Base-by-base conservation (phyloP, 92 coral and sea anemone species). In the Phymanthus crucifer region DNA sequence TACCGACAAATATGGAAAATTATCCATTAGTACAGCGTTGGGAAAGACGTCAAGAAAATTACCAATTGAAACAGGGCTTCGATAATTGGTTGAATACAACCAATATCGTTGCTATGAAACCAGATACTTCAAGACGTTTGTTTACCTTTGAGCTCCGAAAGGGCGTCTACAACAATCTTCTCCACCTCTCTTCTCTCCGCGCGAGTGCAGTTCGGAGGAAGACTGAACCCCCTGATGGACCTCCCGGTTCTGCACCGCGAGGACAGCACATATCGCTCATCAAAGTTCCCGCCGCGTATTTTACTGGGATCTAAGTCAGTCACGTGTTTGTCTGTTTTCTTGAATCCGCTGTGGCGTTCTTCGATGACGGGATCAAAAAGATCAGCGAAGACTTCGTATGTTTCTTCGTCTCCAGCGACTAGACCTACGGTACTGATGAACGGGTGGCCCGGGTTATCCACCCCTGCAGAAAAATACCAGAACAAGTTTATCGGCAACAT, bases 381-480 rank as follows among this genome's bases (percentile, higher is more conserved):
- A 29, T 94, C 98, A 23, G 94, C 88, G 70, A 94, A 90, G 4
- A 85, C 85, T 16, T 89, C 85, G 46, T 94, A 94, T 0, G 93
- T 72, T 70, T 94, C 98, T 52, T 94, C 98, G 58, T 94, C 98
- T 0, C 98, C 98, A 1, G 98, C 98, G 2, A 94, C 98, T 1
- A 91, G 74, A 40, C 98, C 98, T 4, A 94, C 98, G 21, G 98
- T 94, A 13, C 83, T 79, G 24, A 94, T 94, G 37, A 89, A 94
- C 32, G 98, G 98, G 66, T 94, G 98, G 19, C 98, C 98, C 9
- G 98, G 98, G 35, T 94, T 94, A 77, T 94, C 98, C 3, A 92
- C 98, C 3, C 98, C 94, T 84, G 78, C 38, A 31, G 36, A 57
- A 32, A 45, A 13, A 36, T 4, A 36, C 2, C 23, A 13, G n/a